Evolutionary conservation across 2,797 vertebrate species (phyloP).

Genomic region (Stomatorhinus walkeri): DNA sequence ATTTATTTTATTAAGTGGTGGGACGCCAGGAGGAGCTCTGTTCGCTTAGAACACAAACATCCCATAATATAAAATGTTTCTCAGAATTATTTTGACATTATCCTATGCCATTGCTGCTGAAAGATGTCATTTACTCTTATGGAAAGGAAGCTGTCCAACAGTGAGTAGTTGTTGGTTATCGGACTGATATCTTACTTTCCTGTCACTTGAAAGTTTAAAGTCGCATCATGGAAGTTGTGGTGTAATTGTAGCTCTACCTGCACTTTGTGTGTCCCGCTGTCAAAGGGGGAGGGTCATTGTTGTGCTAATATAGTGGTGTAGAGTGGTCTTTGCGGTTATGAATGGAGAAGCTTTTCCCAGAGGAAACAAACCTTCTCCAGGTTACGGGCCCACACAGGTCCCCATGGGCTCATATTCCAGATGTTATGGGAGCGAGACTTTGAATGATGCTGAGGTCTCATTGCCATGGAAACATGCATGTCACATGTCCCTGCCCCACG

Average conservation of each 20-base stretch:
- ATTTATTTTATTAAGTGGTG: neutral
- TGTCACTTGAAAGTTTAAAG: neutral
- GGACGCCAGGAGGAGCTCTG: neutral
- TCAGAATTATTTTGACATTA: neutral
- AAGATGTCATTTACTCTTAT: neutral
- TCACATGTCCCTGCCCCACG: neutral
- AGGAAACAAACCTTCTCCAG: neutral
- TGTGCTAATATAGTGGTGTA: neutral
- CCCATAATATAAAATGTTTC: neutral
- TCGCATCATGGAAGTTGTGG: neutral
- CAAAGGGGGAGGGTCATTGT: slow-evolving; percentile 10
- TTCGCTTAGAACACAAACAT: neutral
- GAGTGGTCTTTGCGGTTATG: slow-evolving; percentile 18
- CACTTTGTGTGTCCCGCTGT: neutral
- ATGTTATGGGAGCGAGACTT: neutral
- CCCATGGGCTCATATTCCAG: neutral
- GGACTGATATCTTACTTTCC: neutral
- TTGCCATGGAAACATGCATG: neutral
- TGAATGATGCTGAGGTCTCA: slow-evolving; percentile 5
- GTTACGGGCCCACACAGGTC: neutral
- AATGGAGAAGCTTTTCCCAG: slow-evolving; percentile 2
- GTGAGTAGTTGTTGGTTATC: neutral
- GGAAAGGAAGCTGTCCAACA: neutral
- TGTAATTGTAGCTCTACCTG: neutral
- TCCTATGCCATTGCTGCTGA: neutral